A percentile compares a stretch with the other conserved stretches of the same genome.
phyloP scores from a whole-genome alignment of 2,888 invertebrate genomes.

The Amiota communis region DNA sequence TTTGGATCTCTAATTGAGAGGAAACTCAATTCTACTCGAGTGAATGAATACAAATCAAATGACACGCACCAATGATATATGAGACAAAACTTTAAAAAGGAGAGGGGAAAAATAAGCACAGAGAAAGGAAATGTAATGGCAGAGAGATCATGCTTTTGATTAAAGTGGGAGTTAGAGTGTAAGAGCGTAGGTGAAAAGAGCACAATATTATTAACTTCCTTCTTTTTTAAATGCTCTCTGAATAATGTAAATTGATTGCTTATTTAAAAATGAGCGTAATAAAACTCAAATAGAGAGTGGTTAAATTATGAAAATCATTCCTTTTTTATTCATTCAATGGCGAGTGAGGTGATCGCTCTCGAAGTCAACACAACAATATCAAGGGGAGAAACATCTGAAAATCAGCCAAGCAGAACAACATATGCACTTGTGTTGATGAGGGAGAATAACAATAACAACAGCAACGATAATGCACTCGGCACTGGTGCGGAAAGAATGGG shows the following conservation, averaged over 20 bases:
- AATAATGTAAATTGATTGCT: too few species aligned
- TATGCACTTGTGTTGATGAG: slow-evolving; percentile 23
- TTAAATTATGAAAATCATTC: too few species aligned
- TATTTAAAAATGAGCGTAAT: too few species aligned
- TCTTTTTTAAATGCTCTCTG: too few species aligned
- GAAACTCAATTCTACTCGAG: too few species aligned
- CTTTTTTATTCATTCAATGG: too few species aligned
- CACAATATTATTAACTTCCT: too few species aligned
- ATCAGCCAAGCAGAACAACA: slow-evolving; percentile 47
- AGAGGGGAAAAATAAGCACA: background rate
- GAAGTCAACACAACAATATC: slow-evolving; percentile 1
- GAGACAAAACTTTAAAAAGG: slow-evolving; percentile 14
- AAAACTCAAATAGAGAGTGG: too few species aligned
- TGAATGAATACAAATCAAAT: slow-evolving; percentile 14
- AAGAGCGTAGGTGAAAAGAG: slow-evolving; percentile 19
- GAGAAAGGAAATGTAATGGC: too few species aligned
- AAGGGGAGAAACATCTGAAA: slow-evolving; percentile 39
- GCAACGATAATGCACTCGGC: slow-evolving; percentile 46
- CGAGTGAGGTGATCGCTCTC: background rate
- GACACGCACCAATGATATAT: slow-evolving; percentile 9
- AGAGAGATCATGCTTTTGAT: too few species aligned
- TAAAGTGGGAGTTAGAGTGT: slow-evolving; percentile 24
- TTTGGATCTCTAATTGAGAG: background rate
- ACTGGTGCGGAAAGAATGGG: slow-evolving; percentile 49
- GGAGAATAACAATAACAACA: slow-evolving; percentile 12